Evolutionary conservation across 2,888 invertebrate species (phyloP).

Genomic region (Aporophyla lueneburgensis): DNA sequence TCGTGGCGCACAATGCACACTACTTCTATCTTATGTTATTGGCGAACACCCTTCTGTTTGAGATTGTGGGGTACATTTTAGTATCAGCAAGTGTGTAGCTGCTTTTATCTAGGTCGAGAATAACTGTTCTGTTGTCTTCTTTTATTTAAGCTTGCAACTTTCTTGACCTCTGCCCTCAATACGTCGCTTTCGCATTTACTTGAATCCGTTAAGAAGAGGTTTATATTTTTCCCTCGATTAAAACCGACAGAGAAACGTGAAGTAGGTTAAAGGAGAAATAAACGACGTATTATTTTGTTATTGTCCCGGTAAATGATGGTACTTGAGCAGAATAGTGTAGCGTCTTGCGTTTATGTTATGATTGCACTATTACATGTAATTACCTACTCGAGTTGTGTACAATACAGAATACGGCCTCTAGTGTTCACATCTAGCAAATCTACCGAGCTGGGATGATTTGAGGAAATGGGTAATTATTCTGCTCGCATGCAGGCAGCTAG

Average conservation of each 20-base stretch:
- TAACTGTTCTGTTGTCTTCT: slow-evolving; percentile 43
- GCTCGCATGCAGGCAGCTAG: slow-evolving; percentile 35
- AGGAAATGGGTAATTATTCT: slow-evolving; percentile 56
- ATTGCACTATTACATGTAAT: slow-evolving; percentile 36
- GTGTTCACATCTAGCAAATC: slow-evolving; percentile 30
- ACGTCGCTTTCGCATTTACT: slow-evolving; percentile 37
- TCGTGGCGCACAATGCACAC: slow-evolving; percentile 42
- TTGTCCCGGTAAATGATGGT: slow-evolving; percentile 8
- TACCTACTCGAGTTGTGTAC: slow-evolving; percentile 4
- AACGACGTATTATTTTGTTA: slow-evolving; percentile 15
- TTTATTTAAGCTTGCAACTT: slow-evolving; percentile 56
- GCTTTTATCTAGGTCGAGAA: slow-evolving; percentile 57
- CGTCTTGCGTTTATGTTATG: slow-evolving; percentile 13
- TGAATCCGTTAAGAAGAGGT: slow-evolving; percentile 19
- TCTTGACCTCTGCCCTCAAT: slow-evolving; percentile 59
- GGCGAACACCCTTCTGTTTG: slow-evolving; percentile 17
- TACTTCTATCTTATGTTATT: slow-evolving; percentile 48
- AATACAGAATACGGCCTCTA: slow-evolving; percentile 2
- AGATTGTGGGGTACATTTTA: slow-evolving; percentile 47
- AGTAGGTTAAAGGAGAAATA: slow-evolving; percentile 13
- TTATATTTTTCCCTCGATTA: slow-evolving; percentile 44
- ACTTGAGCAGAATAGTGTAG: slow-evolving; percentile 5
- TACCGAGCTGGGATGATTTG: slow-evolving; percentile 35
- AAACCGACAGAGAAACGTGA: background rate
- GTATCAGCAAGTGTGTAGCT: slow-evolving; percentile 33